Percentiles rank a stretch among this genome's conserved stretches.
These are phyloP conservation scores for Torymus auratus DNA, from an alignment of 2,888 invertebrate genomes.

Conservation along the genomic window DNA sequence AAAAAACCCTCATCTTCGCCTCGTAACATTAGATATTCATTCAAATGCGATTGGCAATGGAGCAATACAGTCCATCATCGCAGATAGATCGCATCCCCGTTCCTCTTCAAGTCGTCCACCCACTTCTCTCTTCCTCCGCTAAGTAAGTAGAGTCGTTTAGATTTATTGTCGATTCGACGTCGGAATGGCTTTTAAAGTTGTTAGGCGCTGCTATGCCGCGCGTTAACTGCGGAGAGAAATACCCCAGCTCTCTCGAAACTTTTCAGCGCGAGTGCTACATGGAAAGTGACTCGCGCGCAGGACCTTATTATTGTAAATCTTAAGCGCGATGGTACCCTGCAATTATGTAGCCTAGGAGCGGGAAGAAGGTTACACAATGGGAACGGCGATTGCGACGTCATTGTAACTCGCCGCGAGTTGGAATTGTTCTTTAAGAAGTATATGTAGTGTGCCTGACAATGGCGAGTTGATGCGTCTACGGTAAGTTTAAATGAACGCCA, in stretches of 20 bases:
- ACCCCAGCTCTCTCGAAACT: slow-evolving; percentile 30
- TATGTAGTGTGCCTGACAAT: too few relatives aligned
- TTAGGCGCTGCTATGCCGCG: slow-evolving; percentile 32
- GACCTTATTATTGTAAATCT: too few relatives aligned
- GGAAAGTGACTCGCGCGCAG: not conserved
- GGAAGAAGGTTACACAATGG: too few relatives aligned
- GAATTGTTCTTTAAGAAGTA: not conserved
- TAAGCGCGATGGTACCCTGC: too few relatives aligned
- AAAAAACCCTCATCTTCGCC: not conserved
- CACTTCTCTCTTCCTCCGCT: slow-evolving; percentile 4
- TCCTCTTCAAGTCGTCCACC: slow-evolving; percentile 3
- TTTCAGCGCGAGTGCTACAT: slow-evolving; percentile 16
- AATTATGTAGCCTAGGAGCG: too few relatives aligned
- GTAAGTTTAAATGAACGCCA: too few relatives aligned
- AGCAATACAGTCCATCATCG: not conserved
- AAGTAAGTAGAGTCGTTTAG: slow-evolving; percentile 48
- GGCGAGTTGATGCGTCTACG: too few relatives aligned
- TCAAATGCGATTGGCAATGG: not conserved
- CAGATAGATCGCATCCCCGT: not conserved
- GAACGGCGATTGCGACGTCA: too few relatives aligned
- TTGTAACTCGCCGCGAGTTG: not conserved
- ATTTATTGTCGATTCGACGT: slow-evolving; percentile 35
- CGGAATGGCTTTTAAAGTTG: slow-evolving; percentile 44
- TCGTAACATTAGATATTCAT: slow-evolving; percentile 2
- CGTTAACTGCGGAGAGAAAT: slow-evolving; percentile 35